phyloP scores from a whole-genome alignment of 2,888 invertebrate species.

The Lutraria lutraria region DNA sequence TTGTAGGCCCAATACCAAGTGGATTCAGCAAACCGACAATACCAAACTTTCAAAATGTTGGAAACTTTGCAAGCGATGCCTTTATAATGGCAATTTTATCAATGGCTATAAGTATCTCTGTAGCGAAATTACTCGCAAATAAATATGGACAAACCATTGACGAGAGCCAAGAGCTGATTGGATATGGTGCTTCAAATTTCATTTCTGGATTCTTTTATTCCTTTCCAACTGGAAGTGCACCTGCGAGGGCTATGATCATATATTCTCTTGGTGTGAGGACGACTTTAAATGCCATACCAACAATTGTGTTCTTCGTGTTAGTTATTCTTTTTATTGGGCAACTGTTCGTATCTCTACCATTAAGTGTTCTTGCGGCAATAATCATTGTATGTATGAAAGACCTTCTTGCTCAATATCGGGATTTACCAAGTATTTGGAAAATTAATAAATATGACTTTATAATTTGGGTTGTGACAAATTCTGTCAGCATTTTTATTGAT shows the following conservation, averaged over 20 bases:
- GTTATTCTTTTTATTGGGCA: constrained; percentile 79
- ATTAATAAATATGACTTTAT: constrained; percentile 92
- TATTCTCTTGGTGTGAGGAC: constrained; percentile 80
- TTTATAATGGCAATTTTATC: constrained; percentile 76
- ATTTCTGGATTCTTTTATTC: constrained; percentile 85
- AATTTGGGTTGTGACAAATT: constrained; percentile 79
- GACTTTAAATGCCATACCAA: constrained; percentile 75
- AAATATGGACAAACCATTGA: constrained; percentile 83
- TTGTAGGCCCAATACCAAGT: constrained; percentile 77
- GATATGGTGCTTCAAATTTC: constrained; percentile 84
- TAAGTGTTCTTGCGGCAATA: constrained; percentile 86
- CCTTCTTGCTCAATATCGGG: constrained; percentile 90
- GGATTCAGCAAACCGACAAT: constrained; percentile 77
- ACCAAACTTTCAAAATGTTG: constrained; percentile 68
- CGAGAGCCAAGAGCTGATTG: constrained; percentile 85
- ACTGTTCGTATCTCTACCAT: constrained; percentile 81
- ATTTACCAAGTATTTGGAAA: constrained; percentile 91
- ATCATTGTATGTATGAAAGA: constrained; percentile 87
- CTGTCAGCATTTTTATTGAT: constrained; percentile 73
- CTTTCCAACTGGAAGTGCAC: constrained; percentile 85
- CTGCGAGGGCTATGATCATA: constrained; percentile 79
- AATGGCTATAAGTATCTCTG: constrained; percentile 78
- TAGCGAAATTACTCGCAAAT: constrained; percentile 84
- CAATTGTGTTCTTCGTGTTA: constrained; percentile 79
- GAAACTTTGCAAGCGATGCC: constrained; percentile 64